Evolutionary conservation across 2,888 invertebrate genomes (phyloP).

Genomic region (Calameuta filiformis): DNA sequence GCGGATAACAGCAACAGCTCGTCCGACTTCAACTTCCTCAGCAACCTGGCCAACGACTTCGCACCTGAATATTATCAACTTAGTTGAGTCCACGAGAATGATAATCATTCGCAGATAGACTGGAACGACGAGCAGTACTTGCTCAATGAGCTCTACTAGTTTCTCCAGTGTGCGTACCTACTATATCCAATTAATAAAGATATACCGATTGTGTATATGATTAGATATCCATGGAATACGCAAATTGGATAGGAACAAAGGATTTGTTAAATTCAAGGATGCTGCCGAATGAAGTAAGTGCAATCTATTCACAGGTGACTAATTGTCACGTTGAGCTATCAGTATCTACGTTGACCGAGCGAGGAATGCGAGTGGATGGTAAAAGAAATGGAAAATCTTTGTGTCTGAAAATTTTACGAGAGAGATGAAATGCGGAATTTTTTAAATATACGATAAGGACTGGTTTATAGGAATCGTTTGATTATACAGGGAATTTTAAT

Average conservation of each 20-base stretch:
- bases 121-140: slow-evolving; percentile 63
- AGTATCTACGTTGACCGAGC: neutral
- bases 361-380: neutral
- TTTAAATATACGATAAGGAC: neutral
- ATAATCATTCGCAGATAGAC: slow-evolving; percentile 52
- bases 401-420: neutral
- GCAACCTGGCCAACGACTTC: slow-evolving; percentile 92
- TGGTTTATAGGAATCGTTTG: neutral
- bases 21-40: slow-evolving; percentile 94
- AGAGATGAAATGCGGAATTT: neutral
- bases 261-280: slow-evolving; percentile 3
- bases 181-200: no score
- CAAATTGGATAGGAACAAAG: neutral
- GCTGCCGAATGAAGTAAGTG: slow-evolving; percentile 34
- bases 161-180: slow-evolving; percentile 9
- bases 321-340: neutral
- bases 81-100: slow-evolving; percentile 68
- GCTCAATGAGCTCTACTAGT: slow-evolving; percentile 58
- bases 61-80: slow-evolving; percentile 90
- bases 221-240: neutral
- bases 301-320: slow-evolving; percentile 33
- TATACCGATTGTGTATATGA: neutral
- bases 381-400: neutral
- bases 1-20: slow-evolving; percentile 90
- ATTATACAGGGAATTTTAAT: neutral